phyloP scores from a whole-genome alignment of 2,113 vertebrate genomes.

The Sorex fumeus region DNA sequence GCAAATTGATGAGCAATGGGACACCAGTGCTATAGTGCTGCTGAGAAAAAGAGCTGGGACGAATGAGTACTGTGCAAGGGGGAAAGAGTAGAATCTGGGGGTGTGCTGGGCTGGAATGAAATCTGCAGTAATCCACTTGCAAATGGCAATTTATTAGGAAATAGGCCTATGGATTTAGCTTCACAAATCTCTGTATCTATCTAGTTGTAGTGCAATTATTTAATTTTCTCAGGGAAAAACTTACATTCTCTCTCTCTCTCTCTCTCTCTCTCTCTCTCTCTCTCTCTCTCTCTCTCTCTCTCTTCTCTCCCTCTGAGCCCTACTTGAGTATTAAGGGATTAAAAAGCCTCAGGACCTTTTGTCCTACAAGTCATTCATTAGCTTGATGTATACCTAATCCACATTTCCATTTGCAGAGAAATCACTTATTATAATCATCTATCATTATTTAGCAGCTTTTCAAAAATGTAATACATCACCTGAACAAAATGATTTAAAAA shows the following conservation, averaged over 20 bases:
- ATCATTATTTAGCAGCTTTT: conserved; percentile 41
- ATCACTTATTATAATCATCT: conserved; percentile 48
- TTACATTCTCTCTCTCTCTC: background rate
- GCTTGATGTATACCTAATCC: conserved; percentile 57
- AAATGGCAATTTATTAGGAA: conserved; percentile 70
- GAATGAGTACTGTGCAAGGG: background rate
- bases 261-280: too few relatives aligned
- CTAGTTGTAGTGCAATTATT: conserved; percentile 73
- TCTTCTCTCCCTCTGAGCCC: conserved; percentile 60
- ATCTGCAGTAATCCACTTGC: conserved; percentile 53
- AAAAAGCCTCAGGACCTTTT: conserved; percentile 65
- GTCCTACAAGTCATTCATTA: conserved; percentile 74
- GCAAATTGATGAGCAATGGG: too few relatives aligned
- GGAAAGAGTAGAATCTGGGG: background rate
- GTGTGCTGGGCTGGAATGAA: conserved; percentile 13
- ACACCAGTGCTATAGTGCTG: too few relatives aligned
- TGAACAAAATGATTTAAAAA: background rate
- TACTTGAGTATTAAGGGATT: conserved; percentile 70
- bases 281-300: too few relatives aligned
- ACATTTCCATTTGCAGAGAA: conserved; percentile 65
- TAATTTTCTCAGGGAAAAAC: conserved; percentile 77
- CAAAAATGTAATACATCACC: background rate
- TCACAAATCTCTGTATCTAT: conserved; percentile 70
- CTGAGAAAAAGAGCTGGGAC: background rate
- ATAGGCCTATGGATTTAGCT: conserved; percentile 72